phyloP scores from a whole-genome alignment of 2,888 invertebrate genomes.

The Noctuana brunneofusca region DNA sequence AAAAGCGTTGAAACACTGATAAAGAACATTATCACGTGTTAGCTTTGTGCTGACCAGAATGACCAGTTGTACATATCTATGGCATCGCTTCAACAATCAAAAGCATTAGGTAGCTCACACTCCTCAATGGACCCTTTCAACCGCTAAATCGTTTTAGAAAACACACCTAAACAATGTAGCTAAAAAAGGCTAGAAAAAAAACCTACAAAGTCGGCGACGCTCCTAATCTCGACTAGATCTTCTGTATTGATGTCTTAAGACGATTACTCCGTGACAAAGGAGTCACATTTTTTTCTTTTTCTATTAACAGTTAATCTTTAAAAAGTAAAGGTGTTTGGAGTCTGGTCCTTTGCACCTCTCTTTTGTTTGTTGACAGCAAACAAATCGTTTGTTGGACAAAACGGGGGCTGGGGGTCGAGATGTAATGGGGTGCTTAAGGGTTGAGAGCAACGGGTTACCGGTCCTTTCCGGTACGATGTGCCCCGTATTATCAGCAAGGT shows the following conservation, averaged over 20 bases:
- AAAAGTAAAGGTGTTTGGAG: conserved; percentile 51
- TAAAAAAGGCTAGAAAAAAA: conserved; percentile 52
- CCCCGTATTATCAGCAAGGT: conserved; percentile 66
- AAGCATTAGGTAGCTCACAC: conserved; percentile 53
- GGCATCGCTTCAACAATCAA: conserved; percentile 48
- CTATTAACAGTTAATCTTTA: conserved; percentile 70
- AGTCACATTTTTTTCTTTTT: conserved; percentile 55
- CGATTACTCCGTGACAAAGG: conserved; percentile 71
- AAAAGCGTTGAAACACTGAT: conserved; percentile 30
- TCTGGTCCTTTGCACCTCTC: conserved; percentile 64
- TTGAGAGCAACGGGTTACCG: conserved; percentile 75
- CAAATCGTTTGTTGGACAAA: conserved; percentile 79
- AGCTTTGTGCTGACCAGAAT: conserved; percentile 19
- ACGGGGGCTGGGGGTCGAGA: conserved; percentile 63
- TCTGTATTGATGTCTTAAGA: conserved; percentile 72
- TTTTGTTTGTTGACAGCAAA: conserved; percentile 79
- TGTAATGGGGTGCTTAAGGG: conserved; percentile 73
- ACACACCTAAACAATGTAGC: conserved; percentile 47
- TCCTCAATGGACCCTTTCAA: conserved; percentile 65
- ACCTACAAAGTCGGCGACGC: conserved; percentile 58
- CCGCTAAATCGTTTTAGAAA: conserved; percentile 70
- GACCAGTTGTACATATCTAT: conserved; percentile 3
- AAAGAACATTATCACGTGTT: conserved; percentile 27
- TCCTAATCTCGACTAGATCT: conserved; percentile 64
- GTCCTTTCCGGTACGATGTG: conserved; percentile 71